phyloP scores from a whole-genome alignment of 1,140 invertebrate species.

The Zaprionus camerounensis region DNA sequence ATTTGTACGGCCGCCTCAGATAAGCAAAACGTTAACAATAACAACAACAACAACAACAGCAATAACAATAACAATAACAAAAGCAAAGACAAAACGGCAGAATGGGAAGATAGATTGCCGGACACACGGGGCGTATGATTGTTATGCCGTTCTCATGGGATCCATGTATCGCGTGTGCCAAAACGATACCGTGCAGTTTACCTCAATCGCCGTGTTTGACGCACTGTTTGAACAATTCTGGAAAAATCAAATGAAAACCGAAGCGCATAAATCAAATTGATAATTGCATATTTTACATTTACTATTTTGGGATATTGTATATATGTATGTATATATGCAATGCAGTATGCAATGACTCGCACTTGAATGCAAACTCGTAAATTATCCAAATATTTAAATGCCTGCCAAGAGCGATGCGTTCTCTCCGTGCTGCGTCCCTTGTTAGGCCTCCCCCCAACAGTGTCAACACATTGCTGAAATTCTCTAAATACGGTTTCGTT shows the following conservation, averaged over 20 bases:
- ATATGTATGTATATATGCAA: neutral
- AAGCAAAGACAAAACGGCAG: neutral
- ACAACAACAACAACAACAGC: slow-evolving; percentile 31
- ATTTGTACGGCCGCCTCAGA: slow-evolving; percentile 44
- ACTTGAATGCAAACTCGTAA: slow-evolving; percentile 8
- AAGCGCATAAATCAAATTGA: neutral
- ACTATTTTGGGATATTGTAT: neutral
- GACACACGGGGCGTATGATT: slow-evolving; percentile 39
- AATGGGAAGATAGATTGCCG: slow-evolving; percentile 41
- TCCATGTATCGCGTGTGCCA: slow-evolving; percentile 7
- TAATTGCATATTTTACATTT: neutral
- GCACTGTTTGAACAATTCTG: neutral
- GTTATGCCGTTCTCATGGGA: slow-evolving; percentile 13
- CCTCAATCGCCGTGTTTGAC: neutral
- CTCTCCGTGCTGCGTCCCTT: neutral
- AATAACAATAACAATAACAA: neutral
- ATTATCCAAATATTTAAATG: neutral
- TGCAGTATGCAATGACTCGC: neutral
- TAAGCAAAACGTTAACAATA: slow-evolving; percentile 53
- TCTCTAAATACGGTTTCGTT: neutral
- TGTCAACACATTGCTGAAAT: slow-evolving; percentile 2
- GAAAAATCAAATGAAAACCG: neutral
- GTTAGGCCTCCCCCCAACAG: neutral
- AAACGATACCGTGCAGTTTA: slow-evolving; percentile 12
- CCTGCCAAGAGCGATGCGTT: neutral